Evolutionary conservation across 2,113 vertebrate species (phyloP).

Genomic region (Chaetorhynchus papuensis): DNA sequence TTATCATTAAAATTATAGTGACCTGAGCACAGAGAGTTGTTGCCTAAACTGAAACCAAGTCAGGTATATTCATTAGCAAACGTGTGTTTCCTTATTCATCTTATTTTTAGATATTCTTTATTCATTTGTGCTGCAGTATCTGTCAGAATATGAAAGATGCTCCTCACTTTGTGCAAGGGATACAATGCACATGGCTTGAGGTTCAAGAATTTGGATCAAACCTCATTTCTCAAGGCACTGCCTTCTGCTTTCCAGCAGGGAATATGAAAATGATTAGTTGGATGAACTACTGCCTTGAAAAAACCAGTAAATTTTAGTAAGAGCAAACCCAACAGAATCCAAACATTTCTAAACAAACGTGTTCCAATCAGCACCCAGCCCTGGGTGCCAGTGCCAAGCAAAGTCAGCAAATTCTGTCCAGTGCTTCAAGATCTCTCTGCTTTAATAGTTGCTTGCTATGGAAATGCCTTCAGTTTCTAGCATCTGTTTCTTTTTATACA

Average conservation of each 20-base stretch:
- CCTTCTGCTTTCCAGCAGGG: background rate
- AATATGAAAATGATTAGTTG: background rate
- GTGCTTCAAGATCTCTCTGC: background rate
- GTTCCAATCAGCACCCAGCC: background rate
- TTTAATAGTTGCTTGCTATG: background rate
- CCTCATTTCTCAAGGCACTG: background rate
- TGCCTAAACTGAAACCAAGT: background rate
- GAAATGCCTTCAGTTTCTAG: background rate
- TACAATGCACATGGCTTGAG: background rate
- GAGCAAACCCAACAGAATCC: background rate
- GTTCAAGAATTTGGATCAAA: background rate
- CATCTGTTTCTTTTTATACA: slow-evolving; percentile 35
- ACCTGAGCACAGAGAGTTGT: background rate
- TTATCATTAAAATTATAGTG: background rate
- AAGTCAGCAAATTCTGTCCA: background rate
- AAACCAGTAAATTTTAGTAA: background rate
- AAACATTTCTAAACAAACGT: background rate
- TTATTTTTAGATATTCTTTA: background rate
- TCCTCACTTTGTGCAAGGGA: background rate
- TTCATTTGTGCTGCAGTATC: background rate
- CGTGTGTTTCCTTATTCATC: background rate
- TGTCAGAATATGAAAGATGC: background rate
- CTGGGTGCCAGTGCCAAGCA: background rate
- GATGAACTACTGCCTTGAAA: background rate
- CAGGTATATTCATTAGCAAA: background rate